These are phyloP conservation scores for Ceyx melanurus DNA, from an alignment of 2,113 vertebrate genomes.

Conservation along the genomic window DNA sequence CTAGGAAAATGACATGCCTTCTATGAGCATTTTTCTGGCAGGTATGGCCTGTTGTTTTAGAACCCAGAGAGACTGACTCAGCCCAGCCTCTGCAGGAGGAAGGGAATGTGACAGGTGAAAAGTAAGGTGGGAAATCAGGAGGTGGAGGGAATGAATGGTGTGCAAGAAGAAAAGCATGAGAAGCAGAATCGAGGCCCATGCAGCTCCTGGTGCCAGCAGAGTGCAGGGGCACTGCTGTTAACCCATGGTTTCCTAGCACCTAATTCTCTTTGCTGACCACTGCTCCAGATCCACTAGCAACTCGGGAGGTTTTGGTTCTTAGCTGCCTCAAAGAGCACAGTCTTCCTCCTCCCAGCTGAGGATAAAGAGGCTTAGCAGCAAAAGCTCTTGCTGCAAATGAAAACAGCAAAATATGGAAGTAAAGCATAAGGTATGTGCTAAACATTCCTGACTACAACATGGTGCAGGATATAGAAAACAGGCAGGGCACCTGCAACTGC, in stretches of 20 bases:
- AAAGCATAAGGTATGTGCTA: neutral
- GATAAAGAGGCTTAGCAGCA: neutral
- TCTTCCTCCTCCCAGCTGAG: neutral
- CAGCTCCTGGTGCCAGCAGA: rapidly evolving
- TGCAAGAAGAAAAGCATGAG: rapidly evolving
- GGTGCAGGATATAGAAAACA: neutral
- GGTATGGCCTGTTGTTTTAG: neutral
- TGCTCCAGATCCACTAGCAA: neutral
- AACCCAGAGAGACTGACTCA: neutral
- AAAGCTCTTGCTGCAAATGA: neutral
- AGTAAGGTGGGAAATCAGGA: neutral
- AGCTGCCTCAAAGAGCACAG: neutral
- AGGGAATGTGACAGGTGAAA: rapidly evolving
- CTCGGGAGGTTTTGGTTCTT: neutral
- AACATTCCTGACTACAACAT: neutral
- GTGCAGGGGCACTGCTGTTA: neutral
- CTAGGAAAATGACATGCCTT: neutral
- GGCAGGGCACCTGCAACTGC: neutral
- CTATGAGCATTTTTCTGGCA: neutral
- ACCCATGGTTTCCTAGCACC: neutral
- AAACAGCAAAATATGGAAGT: neutral
- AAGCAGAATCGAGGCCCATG: rapidly evolving
- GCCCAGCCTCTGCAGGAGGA: neutral
- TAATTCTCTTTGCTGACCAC: neutral
- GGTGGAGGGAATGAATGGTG: neutral